A percentile compares a stretch with the other conserved stretches of the same genome.
Evolutionary conservation across 1,140 invertebrate species (phyloP).

Genomic region (Goniozus legneri): DNA sequence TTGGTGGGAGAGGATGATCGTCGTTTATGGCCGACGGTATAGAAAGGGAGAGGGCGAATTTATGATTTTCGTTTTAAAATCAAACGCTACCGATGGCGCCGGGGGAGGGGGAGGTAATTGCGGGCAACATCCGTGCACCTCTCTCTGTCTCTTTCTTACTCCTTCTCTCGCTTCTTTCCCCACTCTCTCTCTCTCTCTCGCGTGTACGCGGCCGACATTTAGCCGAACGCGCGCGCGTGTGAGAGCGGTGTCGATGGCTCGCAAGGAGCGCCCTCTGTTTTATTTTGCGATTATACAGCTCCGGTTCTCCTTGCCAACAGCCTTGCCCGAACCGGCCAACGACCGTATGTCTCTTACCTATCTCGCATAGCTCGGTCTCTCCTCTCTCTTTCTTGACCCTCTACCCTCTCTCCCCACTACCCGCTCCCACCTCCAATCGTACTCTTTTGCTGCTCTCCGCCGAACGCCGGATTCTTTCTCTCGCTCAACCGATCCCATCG

Average conservation of each 20-base stretch:
- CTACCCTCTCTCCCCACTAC: conserved; percentile 8
- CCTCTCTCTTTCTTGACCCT: conserved; percentile 10
- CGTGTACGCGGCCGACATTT: conserved; percentile 10
- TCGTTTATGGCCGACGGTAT: too few relatives aligned
- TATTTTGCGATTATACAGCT: conserved; percentile 31
- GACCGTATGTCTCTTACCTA: conserved; percentile 30
- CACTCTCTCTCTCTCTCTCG: too few relatives aligned
- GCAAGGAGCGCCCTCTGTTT: conserved; percentile 19
- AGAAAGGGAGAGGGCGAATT: too few relatives aligned
- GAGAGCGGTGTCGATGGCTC: conserved; percentile 23
- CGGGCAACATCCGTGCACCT: too few relatives aligned
- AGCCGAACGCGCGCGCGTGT: conserved; percentile 20
- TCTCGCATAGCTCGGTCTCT: conserved; percentile 10
- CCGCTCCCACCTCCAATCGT: background rate
- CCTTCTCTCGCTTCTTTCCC: too few relatives aligned
- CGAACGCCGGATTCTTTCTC: too few relatives aligned
- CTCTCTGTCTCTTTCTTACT: too few relatives aligned
- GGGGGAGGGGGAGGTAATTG: too few relatives aligned
- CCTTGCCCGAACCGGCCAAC: conserved; percentile 37
- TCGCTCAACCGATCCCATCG: too few relatives aligned
- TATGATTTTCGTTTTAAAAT: too few relatives aligned
- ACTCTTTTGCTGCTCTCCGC: background rate
- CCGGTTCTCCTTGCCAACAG: conserved; percentile 37
- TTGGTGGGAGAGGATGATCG: too few relatives aligned
- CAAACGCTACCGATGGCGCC: too few relatives aligned